Base-by-base conservation (phyloP, 64 coral and sea anemone genomes). In the Catalaphyllia jardinei region DNA sequence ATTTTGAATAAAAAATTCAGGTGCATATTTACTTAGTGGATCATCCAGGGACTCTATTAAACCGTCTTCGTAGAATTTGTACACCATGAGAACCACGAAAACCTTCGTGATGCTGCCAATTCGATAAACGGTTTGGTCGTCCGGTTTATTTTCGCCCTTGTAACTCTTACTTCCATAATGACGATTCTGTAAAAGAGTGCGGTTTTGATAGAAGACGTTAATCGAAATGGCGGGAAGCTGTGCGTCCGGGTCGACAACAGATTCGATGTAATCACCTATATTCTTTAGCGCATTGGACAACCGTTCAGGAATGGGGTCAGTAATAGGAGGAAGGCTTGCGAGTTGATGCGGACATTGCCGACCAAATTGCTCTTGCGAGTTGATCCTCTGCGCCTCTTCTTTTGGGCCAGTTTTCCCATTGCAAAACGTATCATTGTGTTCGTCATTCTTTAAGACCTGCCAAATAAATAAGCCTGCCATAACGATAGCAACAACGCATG, bases 71-170 rank as follows among this genome's bases (percentile, higher is more conserved):
- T 76, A 92, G 35, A 92, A 76, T 52, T 87, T 92, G 29, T 92
- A 92, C 16, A 92, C n/a, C 90, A 92, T 92, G 2, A 92, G 42
- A 0, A 92, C 90, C 6, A 77, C 60, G 86, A 92, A 92, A 30
- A 92, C 73, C 65, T 92, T 92, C 8, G 73, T 69, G 51, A 92
- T 42, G 75, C 90, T 92, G 33, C 90, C 90, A 63, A 92, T 92
- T 60, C 90, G 74, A 31, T 92, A 92, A 29, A 75, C n/a, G 4
- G 90, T 92, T 22, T 78, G 13, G 20, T 79, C 72, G 25, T 87
- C 17, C 1, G 86, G 86, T n/a, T 46, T 46, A 19, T 33, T 72
- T 92, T 87, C 63, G 20, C 62, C 29, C 13, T 10, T 86, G 51
- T 71, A 31, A 3, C 10, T 49, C 30, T 92, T 92, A 29, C 33